Percentiles rank a stretch among this genome's conserved stretches.
Conservation (phyloP, 2,113 vertebrate species). For the Pseudolaguvia tuberculata region DNA sequence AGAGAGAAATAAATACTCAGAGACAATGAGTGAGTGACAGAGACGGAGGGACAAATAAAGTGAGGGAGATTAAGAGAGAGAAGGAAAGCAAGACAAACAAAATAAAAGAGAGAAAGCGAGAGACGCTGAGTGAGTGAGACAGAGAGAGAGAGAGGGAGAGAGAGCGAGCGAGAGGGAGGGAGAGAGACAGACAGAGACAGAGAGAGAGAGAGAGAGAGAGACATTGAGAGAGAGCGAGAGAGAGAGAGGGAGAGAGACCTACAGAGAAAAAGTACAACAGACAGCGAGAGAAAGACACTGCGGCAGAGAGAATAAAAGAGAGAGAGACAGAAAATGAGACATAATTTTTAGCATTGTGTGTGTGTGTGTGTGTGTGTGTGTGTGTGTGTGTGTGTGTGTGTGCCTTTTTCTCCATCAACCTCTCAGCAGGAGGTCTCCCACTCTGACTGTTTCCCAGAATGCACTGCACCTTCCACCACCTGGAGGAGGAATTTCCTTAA, state of each 20-base stretch:
- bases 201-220: no score
- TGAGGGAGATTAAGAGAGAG: constrained; percentile 3
- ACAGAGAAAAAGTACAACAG: no score
- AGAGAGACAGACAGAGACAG: not conserved
- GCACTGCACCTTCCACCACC: constrained; percentile 1
- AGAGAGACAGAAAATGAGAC: not conserved
- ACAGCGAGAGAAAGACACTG: no score
- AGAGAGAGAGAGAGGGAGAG: not conserved
- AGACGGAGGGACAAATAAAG: not conserved
- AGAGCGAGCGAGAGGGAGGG: not conserved
- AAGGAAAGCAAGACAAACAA: not conserved
- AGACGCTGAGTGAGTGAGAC: not conserved
- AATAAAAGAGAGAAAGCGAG: not conserved
- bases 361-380: not conserved
- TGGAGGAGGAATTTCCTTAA: constrained; percentile 3
- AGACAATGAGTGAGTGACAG: not conserved
- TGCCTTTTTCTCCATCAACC: not conserved
- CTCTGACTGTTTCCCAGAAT: constrained; percentile 6
- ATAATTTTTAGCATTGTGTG: not conserved
- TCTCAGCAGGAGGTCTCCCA: constrained; percentile 1
- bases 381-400: not conserved
- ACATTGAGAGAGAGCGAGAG: no score
- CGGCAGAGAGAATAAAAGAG: not conserved
- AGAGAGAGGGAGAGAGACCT: no score
- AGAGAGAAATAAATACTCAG: no score